Evolutionary conservation across 2,797 vertebrate genomes (phyloP).

Genomic region (Sebastes nivosus): DNA sequence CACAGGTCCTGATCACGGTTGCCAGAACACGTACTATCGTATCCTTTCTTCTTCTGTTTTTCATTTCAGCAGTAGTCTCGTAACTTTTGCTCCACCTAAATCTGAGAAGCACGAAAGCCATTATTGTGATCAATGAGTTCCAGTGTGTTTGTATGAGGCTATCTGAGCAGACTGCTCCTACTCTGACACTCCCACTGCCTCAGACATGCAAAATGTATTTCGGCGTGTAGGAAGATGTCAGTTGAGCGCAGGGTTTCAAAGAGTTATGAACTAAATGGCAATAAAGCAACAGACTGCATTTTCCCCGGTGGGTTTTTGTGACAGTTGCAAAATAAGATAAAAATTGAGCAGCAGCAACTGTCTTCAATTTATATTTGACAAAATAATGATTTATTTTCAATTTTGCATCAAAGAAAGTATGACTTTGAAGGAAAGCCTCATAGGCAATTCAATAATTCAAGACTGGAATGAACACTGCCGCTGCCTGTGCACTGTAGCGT

Average conservation of each 20-base stretch:
- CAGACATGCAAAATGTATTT: slow-evolving; percentile 3
- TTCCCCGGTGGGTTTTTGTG: neutral
- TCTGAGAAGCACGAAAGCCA: neutral
- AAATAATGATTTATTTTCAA: slow-evolving; percentile 33
- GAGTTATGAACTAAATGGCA: neutral
- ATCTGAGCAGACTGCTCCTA: neutral
- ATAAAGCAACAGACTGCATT: neutral
- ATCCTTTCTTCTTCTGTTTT: neutral
- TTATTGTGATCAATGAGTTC: slow-evolving; percentile 24
- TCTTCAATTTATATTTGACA: slow-evolving; percentile 30
- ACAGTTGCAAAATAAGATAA: slow-evolving; percentile 2
- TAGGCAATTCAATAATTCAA: slow-evolving; percentile 47
- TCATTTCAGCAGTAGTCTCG: neutral
- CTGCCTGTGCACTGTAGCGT: slow-evolving; percentile 23
- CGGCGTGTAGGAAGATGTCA: slow-evolving; percentile 1
- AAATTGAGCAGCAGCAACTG: neutral
- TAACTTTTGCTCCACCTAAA: neutral
- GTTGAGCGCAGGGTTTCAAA: neutral
- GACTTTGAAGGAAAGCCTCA: slow-evolving; percentile 29
- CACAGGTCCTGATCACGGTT: neutral
- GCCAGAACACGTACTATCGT: neutral
- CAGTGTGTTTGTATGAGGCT: neutral
- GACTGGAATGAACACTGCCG: slow-evolving; percentile 17
- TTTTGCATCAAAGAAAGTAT: slow-evolving; percentile 22
- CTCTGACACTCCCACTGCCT: slow-evolving; percentile 6